Evolutionary conservation across 2,888 invertebrate genomes (phyloP).

Genomic region (Stenodera caucasica): DNA sequence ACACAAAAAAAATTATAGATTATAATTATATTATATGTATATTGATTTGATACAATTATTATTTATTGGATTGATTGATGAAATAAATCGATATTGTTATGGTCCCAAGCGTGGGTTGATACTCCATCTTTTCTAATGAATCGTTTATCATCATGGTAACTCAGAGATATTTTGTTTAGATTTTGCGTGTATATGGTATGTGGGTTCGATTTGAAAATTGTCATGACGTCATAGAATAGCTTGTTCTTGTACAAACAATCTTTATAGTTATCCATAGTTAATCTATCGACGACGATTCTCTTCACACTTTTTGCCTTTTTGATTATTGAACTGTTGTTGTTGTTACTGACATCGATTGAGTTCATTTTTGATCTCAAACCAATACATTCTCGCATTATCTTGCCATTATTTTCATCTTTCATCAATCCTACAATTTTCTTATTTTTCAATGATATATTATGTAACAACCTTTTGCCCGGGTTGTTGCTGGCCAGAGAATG

Average conservation of each 20-base stretch:
- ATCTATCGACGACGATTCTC: neutral
- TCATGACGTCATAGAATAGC: constrained; percentile 17
- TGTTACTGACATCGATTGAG: constrained; percentile 12
- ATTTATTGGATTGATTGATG: no score
- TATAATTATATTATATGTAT: no score
- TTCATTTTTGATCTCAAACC: constrained; percentile 21
- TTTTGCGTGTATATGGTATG: constrained; percentile 25
- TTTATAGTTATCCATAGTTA: constrained; percentile 14
- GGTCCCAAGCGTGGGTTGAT: no score
- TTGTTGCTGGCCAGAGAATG: no score
- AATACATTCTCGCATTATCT: constrained; percentile 21
- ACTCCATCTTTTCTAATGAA: no score
- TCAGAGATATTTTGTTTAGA: constrained; percentile 27
- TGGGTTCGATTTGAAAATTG: constrained; percentile 17
- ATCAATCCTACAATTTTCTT: constrained; percentile 19
- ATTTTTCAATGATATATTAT: constrained; percentile 10
- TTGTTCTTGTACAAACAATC: constrained; percentile 18
- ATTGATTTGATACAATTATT: no score
- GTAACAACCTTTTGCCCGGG: no score
- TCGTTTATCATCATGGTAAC: no score
- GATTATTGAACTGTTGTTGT: constrained; percentile 9
- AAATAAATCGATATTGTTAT: no score
- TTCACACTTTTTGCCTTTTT: constrained; percentile 17
- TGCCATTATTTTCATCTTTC: constrained; percentile 21
- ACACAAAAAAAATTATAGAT: no score